Base-by-base conservation (phyloP, 2,888 invertebrate genomes). In the Amblyjoppa fuscipennis region DNA sequence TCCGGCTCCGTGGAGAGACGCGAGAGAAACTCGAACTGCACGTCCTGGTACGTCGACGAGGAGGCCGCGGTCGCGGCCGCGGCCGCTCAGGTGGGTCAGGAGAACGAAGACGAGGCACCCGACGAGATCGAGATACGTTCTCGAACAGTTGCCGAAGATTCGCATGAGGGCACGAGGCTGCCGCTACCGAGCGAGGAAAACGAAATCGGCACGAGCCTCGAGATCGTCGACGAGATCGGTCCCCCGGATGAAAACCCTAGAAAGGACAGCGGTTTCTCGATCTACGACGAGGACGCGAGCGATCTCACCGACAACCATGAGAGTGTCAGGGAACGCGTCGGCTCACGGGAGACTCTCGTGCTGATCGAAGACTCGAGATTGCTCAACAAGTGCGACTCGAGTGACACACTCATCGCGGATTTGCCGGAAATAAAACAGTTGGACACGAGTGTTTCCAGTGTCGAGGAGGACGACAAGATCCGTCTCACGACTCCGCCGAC, bases 361-460 rank as follows among this genome's bases (percentile, higher is more conserved):
- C 77, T 84, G 7, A 89, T 85, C 74, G 81, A 81, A 38, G 89
- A 89, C 64, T 84, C 89, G 56, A 88, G 90, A 64, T 88, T 86
- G 64, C 86, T 93, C 76, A 91, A 92, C 84, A 93, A 93, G 89
- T 93, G 93, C 84, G 92, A 92, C 76, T 93, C 93, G 20, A 93
- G 90, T 76, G 92, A 93, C 70, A 93, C 93, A 0, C 87, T 93
- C 34, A 93, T 93, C 34, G 93, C 92, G 16, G 93, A 93, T 85
- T 85, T 87, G 61, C 88, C 90, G 64, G 91, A 92, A 78, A 71
- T 76, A 51, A 70, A 28, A 7, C 82, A 49, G 53, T 56, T 25
- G 71, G 82, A 85, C 45, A 71, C 53, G 81, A 86, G 64, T 66
- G 51, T 7, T 53, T 77, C 81, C 38, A 80, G 71, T 81, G 51